Evolutionary conservation across 1,140 invertebrate species (phyloP).

Genomic region (Ctenoplectra terminalis): DNA sequence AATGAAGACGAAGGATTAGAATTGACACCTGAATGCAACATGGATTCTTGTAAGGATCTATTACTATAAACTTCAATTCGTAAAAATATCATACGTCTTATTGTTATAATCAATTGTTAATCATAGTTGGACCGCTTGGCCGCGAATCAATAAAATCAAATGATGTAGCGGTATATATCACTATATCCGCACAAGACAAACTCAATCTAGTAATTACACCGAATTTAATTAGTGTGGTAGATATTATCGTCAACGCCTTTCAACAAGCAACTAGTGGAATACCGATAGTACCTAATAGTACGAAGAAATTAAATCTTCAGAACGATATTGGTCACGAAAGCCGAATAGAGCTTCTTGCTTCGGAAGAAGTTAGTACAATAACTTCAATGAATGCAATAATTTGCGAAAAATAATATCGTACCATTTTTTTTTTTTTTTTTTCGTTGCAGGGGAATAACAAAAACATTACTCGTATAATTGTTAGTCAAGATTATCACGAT

Average conservation of each 20-base stretch:
- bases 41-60: constrained; percentile 62
- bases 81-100: neutral
- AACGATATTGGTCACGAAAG: constrained; percentile 78
- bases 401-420: neutral
- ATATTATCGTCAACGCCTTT: constrained; percentile 85
- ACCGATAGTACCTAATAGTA: constrained; percentile 72
- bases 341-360: constrained; percentile 73
- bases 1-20: constrained; percentile 84
- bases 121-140: constrained; percentile 78
- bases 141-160: constrained; percentile 81
- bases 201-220: constrained; percentile 89
- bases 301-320: constrained; percentile 73
- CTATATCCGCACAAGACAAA: constrained; percentile 87
- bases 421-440: neutral
- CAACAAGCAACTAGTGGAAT: constrained; percentile 75
- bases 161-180: constrained; percentile 86
- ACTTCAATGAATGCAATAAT: constrained; percentile 14
- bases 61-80: constrained; percentile 13
- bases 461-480: constrained; percentile 66
- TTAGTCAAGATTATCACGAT: constrained; percentile 70
- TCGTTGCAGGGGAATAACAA: constrained; percentile 63
- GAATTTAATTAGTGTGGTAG: constrained; percentile 80
- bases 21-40: constrained; percentile 69
- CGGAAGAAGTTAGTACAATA: constrained; percentile 67
- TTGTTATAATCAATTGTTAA: constrained; percentile 29